These are phyloP conservation scores for Hybognathus amarus DNA, from an alignment of 2,797 vertebrate genomes.

Conservation along the genomic window DNA sequence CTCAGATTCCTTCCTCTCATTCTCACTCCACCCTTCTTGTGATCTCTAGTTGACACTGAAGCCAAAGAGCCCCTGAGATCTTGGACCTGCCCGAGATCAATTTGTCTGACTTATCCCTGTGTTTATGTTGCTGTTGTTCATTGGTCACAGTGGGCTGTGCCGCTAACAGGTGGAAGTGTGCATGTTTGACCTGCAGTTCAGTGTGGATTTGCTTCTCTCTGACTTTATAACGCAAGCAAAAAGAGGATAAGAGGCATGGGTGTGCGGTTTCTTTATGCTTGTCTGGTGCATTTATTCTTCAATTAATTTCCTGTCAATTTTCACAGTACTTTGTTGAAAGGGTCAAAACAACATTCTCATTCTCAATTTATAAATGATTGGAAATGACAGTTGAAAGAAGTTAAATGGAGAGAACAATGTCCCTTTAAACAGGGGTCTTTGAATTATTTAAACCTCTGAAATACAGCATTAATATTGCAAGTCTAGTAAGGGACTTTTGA, in stretches of 20 bases:
- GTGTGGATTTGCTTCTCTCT: neutral
- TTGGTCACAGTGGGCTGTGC: constrained; percentile 44
- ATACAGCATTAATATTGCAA: neutral
- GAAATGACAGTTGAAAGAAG: neutral
- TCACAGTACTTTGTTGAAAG: constrained; percentile 11
- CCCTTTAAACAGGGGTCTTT: neutral
- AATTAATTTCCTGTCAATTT: constrained; percentile 31
- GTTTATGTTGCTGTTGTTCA: constrained; percentile 55
- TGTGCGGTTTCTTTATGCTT: constrained; percentile 3
- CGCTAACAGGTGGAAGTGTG: constrained; percentile 53
- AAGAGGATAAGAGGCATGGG: neutral
- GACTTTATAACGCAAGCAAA: neutral
- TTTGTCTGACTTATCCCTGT: constrained; percentile 57
- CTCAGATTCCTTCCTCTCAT: neutral
- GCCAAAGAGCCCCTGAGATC: constrained; percentile 18
- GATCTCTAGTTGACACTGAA: constrained; percentile 41
- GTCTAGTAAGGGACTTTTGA: neutral
- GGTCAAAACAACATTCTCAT: neutral
- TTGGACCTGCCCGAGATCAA: constrained; percentile 37
- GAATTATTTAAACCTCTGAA: neutral
- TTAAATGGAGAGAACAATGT: neutral
- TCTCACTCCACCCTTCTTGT: constrained; percentile 11
- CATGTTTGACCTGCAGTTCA: constrained; percentile 24
- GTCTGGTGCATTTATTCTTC: constrained; percentile 19
- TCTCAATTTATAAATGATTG: neutral